Percentiles rank a stretch among this genome's conserved stretches.
phyloP scores from a whole-genome alignment of 2,113 vertebrate species.

The Galbula dea region DNA sequence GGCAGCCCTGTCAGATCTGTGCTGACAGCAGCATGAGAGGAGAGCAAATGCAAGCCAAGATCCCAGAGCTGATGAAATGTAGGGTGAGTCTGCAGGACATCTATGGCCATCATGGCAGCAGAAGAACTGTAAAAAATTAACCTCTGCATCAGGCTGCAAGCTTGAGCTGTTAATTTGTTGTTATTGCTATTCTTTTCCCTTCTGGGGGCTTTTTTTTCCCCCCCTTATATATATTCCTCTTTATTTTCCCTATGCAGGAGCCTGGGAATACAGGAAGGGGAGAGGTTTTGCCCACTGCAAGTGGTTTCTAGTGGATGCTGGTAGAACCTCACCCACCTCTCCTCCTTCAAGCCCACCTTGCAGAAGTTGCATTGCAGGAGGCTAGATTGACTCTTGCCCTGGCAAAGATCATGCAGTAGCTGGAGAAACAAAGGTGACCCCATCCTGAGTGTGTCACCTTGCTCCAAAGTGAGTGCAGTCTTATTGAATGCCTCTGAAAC shows the following conservation, averaged over 20 bases:
- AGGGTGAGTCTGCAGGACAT: background rate
- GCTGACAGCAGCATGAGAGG: background rate
- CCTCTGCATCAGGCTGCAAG: background rate
- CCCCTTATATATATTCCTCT: fast-evolving
- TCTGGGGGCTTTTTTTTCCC: background rate
- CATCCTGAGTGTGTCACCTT: slow-evolving; percentile 54
- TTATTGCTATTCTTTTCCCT: background rate
- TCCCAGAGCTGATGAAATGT: background rate
- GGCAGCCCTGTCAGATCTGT: background rate
- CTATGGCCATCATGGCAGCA: background rate
- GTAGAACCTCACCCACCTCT: fast-evolving
- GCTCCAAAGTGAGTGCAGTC: slow-evolving; percentile 27
- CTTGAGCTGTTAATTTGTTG: too few relatives aligned
- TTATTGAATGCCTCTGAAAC: slow-evolving; percentile 54
- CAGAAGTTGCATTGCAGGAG: background rate
- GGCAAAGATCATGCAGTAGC: background rate
- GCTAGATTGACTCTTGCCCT: background rate
- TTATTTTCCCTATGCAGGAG: too few relatives aligned
- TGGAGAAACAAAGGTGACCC: slow-evolving; percentile 28
- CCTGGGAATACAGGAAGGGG: background rate
- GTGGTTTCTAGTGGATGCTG: background rate
- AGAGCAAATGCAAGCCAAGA: background rate
- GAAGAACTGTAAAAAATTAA: background rate
- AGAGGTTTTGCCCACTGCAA: background rate
- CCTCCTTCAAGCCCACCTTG: background rate